Conservation (phyloP, 2,797 vertebrate genomes). For the Lepus townsendii region DNA sequence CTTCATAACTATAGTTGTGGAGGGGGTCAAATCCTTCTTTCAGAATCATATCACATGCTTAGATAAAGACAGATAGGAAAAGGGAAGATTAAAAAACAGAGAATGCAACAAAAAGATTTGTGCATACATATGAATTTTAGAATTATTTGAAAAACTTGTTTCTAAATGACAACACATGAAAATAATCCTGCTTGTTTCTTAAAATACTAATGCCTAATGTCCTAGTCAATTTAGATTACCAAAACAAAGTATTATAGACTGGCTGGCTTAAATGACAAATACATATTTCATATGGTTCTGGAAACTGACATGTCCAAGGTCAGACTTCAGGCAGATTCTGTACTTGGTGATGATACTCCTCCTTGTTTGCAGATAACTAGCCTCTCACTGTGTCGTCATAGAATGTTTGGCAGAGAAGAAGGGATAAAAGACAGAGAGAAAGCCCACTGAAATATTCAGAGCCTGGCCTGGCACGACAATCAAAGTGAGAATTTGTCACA, state of each 20-base stretch:
- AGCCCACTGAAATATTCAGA: not conserved
- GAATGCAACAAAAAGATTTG: not conserved
- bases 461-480: too few relatives aligned
- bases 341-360: accelerated
- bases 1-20: not conserved
- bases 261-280: not conserved
- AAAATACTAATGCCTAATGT: not conserved
- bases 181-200: not conserved
- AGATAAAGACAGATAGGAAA: not conserved
- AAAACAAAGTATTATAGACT: not conserved
- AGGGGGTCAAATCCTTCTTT: not conserved
- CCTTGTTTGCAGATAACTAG: not conserved
- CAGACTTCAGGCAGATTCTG: not conserved
- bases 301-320: not conserved
- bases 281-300: not conserved
- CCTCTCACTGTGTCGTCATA: not conserved
- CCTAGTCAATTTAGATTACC: not conserved
- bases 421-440: too few relatives aligned
- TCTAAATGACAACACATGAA: not conserved
- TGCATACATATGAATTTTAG: not conserved
- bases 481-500: too few relatives aligned
- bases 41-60: not conserved
- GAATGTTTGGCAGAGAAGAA: not conserved
- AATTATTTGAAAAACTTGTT: not conserved
- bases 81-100: not conserved